Base-by-base conservation (phyloP, 1,140 invertebrate genomes). In the Himalopsyche phryganea region DNA sequence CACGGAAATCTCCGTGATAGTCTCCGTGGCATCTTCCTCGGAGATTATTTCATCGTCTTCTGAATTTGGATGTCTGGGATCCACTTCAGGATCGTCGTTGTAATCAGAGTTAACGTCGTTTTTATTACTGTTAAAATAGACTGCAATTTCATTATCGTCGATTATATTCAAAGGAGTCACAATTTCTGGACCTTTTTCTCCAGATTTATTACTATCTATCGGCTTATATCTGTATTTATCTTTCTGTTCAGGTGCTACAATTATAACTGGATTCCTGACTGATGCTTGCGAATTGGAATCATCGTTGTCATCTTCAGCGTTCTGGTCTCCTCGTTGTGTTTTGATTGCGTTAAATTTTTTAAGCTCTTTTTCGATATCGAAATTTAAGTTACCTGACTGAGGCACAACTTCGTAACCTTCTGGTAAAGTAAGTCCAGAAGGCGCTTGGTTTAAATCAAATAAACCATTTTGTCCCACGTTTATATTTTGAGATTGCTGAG, bases 141-240 rank as follows among this genome's bases (percentile, higher is more conserved):
- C 68, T 0, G 79, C 78, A 1, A 82, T 79, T 50, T 81, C 79
- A 49, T 80, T 80, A 15, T 79, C 72, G 45, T 78, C 74, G 9
- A 78, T 68, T 7, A 78, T 71, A 13, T 73, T 68, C 17, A 71
- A 46, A 10, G 66, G 60, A 2, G 63, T 65, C 11, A 65, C 63
- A 4, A 65, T 61, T 41, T 58, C 59, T 15, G 63, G 58, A n/a
- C 41, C 58, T 36, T 61, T 58, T 36, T 61, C 58, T 7, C 51
- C 40, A 28, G n/a, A n/a, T 32, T 38, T 38, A 13, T 20, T 51
- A 9, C 15, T 4, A 42, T 55, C 23, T 44, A 63, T 38, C 55
- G 58, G 42, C 50, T 40, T 46, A 56, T 18, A 6, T 71, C 64
- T 28, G 66, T 46, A 33, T 65, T 46, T 10, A 65, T 66, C 69